Evolutionary conservation across 2,888 invertebrate species (phyloP), one percentile per base, ranked within the genome.

Genomic region (Synergus itoensis): DNA sequence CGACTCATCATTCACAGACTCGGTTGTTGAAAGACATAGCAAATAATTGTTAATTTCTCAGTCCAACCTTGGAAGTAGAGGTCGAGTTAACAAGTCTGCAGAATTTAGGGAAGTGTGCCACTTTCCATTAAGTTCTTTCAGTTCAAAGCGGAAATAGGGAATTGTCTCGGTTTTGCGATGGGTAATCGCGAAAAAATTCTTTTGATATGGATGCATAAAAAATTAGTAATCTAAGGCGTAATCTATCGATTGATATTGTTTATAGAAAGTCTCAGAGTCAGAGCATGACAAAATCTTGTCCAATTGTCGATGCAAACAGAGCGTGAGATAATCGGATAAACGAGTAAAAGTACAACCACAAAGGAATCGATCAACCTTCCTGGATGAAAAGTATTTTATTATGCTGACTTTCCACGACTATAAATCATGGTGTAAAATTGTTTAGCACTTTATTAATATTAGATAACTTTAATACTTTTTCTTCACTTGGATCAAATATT

Each of bases 181-280:
- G 76, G 16, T 41, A 48, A 60, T 48, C 40, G 75, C 60, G 21
- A 28, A 75, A 62, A 36, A 64, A 64, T 9, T 75, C 69, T 79
- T 80, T 83, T 79, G 77, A 82, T 21, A 21, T 41, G 11, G 45
- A 67, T 73, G 48, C 16, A 69, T 45, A 48, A 48, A 69, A 8
- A 36, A 36, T 36, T 4, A 36, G 36, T 36, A 36, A 36, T 36
- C 36, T 48, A 28, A 16, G 28, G 28, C 45, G 7, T 67, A 36
- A 28, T 21, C 21, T 73, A 73, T 69, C 9, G 36, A 53, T 45
- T 53, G 36, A 53, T 73, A 73, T 36, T 53, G 36, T 45, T 73
- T 81, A 80, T 91, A 89, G 91, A 91, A 91, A 91, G 91, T 90
- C 81, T 76, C 60, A 81, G 85, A 89, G 88, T 84, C 85, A 87